Percentiles rank a stretch among this genome's conserved stretches.
These are phyloP conservation scores for Archocentrus centrarchus DNA, from an alignment of 2,113 vertebrate species.

Conservation along the genomic window DNA sequence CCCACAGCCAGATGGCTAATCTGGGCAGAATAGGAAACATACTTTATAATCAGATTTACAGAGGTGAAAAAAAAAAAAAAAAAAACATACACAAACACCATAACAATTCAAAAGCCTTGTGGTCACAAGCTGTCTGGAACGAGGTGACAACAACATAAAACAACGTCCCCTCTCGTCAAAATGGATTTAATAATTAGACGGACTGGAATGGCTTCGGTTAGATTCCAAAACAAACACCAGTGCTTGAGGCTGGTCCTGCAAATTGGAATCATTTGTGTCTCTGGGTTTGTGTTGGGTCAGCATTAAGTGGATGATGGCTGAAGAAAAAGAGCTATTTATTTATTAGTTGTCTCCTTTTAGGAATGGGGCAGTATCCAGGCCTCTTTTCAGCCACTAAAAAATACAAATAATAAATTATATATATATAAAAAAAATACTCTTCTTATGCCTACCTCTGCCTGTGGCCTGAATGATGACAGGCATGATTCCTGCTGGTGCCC, in stretches of 20 bases:
- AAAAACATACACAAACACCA: slow-evolving; percentile 7
- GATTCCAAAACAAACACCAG: slow-evolving; percentile 61
- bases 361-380: slow-evolving; percentile 8
- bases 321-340: slow-evolving; percentile 27
- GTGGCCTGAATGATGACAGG: slow-evolving; percentile 71
- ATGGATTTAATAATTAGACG: slow-evolving; percentile 65
- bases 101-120: slow-evolving; percentile 60
- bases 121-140: slow-evolving; percentile 55
- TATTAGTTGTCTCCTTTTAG: slow-evolving; percentile 25
- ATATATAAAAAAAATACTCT: slow-evolving; percentile 39
- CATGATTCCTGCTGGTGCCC: slow-evolving; percentile 66
- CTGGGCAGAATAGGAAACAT: slow-evolving; percentile 69
- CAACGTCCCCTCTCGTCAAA: slow-evolving; percentile 54
- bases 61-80: background rate
- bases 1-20: slow-evolving; percentile 78
- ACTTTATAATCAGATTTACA: slow-evolving; percentile 67
- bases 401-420: slow-evolving; percentile 7
- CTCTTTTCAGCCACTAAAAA: background rate
- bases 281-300: slow-evolving; percentile 29
- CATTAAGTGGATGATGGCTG: slow-evolving; percentile 43
- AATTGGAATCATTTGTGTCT: slow-evolving; percentile 71
- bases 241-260: slow-evolving; percentile 55
- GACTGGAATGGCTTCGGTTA: slow-evolving; percentile 46
- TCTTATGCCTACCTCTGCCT: slow-evolving; percentile 58
- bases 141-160: slow-evolving; percentile 63